These are phyloP conservation scores for Myotis davidii DNA, from an alignment of 2,113 vertebrate genomes.

Conservation along the genomic window DNA sequence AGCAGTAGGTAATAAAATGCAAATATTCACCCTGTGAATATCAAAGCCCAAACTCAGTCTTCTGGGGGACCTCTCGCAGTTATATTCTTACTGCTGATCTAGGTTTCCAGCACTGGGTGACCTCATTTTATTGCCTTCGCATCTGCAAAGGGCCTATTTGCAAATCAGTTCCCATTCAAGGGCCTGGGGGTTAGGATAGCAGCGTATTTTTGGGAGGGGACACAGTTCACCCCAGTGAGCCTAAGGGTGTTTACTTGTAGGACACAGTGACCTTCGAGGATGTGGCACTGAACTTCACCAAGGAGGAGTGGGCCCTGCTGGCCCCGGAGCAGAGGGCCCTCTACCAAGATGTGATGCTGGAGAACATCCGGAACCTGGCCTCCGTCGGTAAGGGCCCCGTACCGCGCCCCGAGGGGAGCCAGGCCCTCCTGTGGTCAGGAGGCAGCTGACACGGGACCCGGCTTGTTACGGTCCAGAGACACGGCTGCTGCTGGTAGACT, in stretches of 20 bases:
- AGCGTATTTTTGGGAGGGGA: neutral
- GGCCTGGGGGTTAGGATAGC: neutral
- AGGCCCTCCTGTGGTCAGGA: neutral
- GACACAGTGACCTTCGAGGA: neutral
- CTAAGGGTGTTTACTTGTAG: neutral
- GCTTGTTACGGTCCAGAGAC: neutral
- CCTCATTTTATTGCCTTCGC: neutral
- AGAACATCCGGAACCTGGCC: conserved; percentile 2
- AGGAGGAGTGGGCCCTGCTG: conserved; percentile 45
- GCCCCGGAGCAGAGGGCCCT: neutral
- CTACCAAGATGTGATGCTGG: conserved; percentile 27
- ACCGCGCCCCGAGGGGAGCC: accelerated
- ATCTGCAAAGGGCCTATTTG: neutral
- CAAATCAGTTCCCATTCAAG: neutral
- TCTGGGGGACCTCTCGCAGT: too few relatives aligned
- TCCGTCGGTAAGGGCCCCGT: neutral
- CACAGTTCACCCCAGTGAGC: neutral
- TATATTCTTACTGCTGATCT: too few relatives aligned
- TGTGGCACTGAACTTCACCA: conserved; percentile 1
- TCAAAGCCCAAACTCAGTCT: too few relatives aligned
- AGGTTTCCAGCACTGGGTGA: too few relatives aligned
- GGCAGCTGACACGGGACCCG: neutral
- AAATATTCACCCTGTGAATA: too few relatives aligned
- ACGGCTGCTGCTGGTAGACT: neutral
- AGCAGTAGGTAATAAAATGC: too few relatives aligned